Evolutionary conservation across 2,888 invertebrate genomes (phyloP), one percentile per base, ranked within the genome.

Genomic region (Dryadula phaetusa): DNA sequence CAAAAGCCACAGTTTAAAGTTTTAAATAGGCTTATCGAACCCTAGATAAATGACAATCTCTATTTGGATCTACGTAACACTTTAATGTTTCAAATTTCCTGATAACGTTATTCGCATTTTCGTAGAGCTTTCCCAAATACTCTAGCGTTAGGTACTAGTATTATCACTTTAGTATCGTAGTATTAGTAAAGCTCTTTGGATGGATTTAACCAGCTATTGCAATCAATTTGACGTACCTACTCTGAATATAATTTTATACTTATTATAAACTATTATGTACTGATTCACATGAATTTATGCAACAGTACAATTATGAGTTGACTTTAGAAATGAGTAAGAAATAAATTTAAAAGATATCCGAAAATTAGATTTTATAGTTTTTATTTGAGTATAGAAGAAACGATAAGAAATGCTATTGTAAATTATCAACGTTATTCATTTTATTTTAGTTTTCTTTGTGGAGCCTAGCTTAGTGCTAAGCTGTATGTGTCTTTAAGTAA

Each of bases 131-230:
- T 56, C 25, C 28, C 22, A 28, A 58, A 42, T 67, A 42, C 58
- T 37, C 10, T 25, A 58, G 32, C 46, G 20, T 47, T 58, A 22
- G 42, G 22, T 58, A 56, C 40, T 20, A 42, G 16, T 63, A 25
- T 46, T 56, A 56, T 37, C 56, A 56, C 61, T 56, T 40, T 56
- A 47, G 56, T 62, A 65, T 67, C 62, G 32, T 60, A 34, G 58
- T 54, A 66, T 68, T 60, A 62, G 47, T 62, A 69, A 67, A 68
- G 71, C 70, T 69, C 67, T 68, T 70, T 71, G 62, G 67, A 66
- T 63, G 70, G 70, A 71, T 71, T 72, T 69, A 68, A 61, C 58
- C 49, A 69, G 65, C 65, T 66, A 58, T 61, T 67, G 66, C 69
- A 67, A 74, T 71, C 66, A 69, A 67, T 70, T 64, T 65, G 62